Conservation (phyloP, 2,888 invertebrate genomes). For the Piscicola geometra region DNA sequence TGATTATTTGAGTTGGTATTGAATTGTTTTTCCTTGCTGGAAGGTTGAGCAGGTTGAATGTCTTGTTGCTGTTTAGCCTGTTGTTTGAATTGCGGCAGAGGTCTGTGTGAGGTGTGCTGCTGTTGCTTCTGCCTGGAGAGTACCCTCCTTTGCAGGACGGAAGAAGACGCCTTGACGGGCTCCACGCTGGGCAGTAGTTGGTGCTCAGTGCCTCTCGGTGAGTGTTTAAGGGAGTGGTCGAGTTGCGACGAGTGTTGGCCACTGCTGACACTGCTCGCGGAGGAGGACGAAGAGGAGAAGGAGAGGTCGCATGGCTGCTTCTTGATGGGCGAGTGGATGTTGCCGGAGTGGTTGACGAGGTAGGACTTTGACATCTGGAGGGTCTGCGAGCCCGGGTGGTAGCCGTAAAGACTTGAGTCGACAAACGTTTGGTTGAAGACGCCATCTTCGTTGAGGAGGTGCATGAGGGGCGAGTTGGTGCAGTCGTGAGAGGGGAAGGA, state of each 20-base stretch:
- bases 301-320: background rate
- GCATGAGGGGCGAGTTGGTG: background rate
- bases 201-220: too few relatives aligned
- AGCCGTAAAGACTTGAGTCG: constrained; percentile 32
- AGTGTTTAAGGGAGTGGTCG: too few relatives aligned
- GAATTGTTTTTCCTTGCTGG: background rate
- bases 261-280: constrained; percentile 6
- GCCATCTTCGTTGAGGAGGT: background rate
- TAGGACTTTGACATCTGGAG: constrained; percentile 33
- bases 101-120: too few relatives aligned
- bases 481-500: constrained; percentile 2
- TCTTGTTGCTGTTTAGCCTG: too few relatives aligned
- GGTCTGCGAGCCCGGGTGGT: constrained; percentile 33
- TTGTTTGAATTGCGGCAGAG: too few relatives aligned
- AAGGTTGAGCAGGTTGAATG: background rate
- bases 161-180: too few relatives aligned
- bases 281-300: background rate
- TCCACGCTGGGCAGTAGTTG: too few relatives aligned
- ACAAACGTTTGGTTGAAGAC: constrained; percentile 31
- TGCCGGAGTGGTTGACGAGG: constrained; percentile 11
- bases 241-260: background rate
- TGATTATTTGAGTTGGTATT: background rate
- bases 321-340: background rate
- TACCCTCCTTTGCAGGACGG: too few relatives aligned
- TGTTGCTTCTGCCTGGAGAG: too few relatives aligned